Evolutionary conservation across 1,140 invertebrate genomes (phyloP).

Genomic region (Palaemon carinicauda): DNA sequence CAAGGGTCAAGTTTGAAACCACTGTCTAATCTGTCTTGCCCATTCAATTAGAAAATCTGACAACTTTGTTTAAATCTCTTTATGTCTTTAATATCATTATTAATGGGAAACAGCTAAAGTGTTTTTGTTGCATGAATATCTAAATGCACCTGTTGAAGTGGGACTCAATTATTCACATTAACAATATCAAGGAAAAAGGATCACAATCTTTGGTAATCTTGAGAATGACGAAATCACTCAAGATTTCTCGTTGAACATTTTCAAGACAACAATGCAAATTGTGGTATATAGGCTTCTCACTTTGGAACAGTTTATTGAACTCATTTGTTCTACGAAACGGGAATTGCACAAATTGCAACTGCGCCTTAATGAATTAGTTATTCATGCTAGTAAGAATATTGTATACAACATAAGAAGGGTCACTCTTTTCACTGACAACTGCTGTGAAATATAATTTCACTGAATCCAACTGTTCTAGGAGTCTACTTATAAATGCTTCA

Average conservation of each 20-base stretch:
- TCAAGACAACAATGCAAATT: background rate
- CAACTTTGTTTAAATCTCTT: too few species aligned
- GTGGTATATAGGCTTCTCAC: background rate
- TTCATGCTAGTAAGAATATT: background rate
- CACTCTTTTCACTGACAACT: background rate
- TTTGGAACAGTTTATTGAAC: slow-evolving; percentile 11
- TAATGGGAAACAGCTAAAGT: too few species aligned
- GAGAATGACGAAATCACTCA: background rate
- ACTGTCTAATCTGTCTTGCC: background rate
- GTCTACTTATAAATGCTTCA: background rate
- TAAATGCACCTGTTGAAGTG: background rate
- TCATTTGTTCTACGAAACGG: background rate
- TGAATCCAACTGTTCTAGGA: background rate
- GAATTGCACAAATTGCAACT: background rate
- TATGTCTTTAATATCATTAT: too few species aligned
- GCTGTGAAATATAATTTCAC: background rate
- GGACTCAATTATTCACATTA: slow-evolving; percentile 1
- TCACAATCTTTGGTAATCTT: background rate
- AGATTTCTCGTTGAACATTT: too few species aligned
- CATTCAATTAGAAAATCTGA: slow-evolving; percentile 5
- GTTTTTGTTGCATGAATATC: background rate
- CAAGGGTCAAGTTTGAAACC: too few species aligned
- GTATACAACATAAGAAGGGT: slow-evolving; percentile 1
- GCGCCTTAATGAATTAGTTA: background rate
- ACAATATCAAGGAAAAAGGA: slow-evolving; percentile 12